Evolutionary conservation across 2,797 vertebrate genomes (phyloP).

Genomic region (Bradypodion ventrale): DNA sequence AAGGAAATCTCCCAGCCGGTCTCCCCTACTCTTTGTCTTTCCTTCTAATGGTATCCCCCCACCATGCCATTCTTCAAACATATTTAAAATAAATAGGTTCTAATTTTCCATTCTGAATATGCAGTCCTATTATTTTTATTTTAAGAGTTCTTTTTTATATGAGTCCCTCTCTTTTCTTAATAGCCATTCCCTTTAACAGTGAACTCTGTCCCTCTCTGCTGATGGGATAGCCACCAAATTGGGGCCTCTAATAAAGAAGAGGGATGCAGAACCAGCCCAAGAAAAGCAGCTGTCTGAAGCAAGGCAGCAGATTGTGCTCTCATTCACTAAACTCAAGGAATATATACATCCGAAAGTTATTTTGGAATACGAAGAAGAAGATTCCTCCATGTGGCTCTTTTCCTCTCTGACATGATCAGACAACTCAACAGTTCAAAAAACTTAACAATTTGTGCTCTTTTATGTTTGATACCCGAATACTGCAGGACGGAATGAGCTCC

Average conservation of each 20-base stretch:
- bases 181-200: neutral
- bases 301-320: neutral
- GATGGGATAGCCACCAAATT: neutral
- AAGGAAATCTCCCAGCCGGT: conserved; percentile 41
- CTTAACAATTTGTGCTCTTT: too few relatives aligned
- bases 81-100: conserved; percentile 47
- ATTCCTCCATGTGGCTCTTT: neutral
- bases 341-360: neutral
- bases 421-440: too few relatives aligned
- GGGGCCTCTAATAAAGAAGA: neutral
- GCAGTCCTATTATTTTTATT: neutral
- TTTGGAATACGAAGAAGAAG: neutral
- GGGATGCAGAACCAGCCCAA: neutral
- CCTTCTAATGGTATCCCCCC: conserved; percentile 46
- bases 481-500: too few relatives aligned
- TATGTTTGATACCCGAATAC: too few relatives aligned
- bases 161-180: neutral
- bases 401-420: neutral
- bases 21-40: conserved; percentile 34
- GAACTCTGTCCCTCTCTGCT: too few relatives aligned
- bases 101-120: neutral
- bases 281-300: neutral
- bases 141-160: neutral
- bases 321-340: neutral
- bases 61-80: conserved; percentile 26